phyloP scores from a whole-genome alignment of 2,797 vertebrate species.

The Pelodytes ibericus region DNA sequence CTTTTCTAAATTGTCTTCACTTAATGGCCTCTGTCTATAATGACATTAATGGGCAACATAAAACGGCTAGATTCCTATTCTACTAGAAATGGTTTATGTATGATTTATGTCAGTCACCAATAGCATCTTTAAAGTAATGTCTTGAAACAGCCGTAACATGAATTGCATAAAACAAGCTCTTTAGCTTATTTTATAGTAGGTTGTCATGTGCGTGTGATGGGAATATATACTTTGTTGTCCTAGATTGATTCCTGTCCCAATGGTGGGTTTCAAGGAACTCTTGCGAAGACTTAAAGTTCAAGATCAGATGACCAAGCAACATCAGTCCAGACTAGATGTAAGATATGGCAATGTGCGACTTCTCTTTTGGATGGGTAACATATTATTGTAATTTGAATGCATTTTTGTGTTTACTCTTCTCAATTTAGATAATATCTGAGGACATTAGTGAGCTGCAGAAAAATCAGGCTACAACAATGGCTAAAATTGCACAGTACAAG shows the following conservation, averaged over 20 bases:
- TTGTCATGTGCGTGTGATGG: background rate
- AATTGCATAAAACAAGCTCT: too few species aligned
- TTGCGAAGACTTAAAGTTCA: constrained; percentile 91
- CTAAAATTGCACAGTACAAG: constrained; percentile 97
- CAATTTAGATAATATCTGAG: constrained; percentile 88
- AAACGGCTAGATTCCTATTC: too few species aligned
- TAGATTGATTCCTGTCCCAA: constrained; percentile 95
- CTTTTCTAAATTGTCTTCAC: too few species aligned
- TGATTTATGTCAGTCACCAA: too few species aligned
- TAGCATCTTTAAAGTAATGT: too few species aligned
- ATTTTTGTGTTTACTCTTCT: constrained; percentile 34
- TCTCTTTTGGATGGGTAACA: fast-evolving
- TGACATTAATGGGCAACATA: too few species aligned
- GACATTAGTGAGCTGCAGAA: constrained; percentile 97
- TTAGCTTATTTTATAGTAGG: too few species aligned
- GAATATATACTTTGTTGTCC: background rate
- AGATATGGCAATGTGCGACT: constrained; percentile 60
- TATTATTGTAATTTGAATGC: background rate
- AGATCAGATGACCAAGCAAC: constrained; percentile 98
- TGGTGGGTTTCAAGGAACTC: constrained; percentile 98
- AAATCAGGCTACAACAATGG: constrained; percentile 95
- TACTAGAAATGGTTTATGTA: too few species aligned
- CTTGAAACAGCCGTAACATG: too few species aligned
- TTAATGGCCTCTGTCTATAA: too few species aligned
- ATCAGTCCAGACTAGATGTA: constrained; percentile 95